phyloP scores from a whole-genome alignment of 2,888 invertebrate species.

The Aphodius granarius region DNA sequence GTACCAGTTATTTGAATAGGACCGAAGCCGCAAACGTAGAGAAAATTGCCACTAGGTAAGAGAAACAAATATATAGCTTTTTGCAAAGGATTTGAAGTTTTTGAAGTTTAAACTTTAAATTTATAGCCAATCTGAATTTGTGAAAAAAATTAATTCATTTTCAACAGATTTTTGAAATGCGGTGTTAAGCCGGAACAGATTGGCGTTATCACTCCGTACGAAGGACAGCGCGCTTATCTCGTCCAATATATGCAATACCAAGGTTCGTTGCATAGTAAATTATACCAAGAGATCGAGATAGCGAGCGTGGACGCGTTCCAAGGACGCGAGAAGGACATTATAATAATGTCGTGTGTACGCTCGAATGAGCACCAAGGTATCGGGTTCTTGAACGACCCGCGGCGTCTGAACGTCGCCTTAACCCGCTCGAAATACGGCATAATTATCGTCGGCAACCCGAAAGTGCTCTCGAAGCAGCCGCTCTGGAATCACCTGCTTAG shows the following conservation, averaged over 20 bases:
- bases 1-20: conserved; percentile 97
- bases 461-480: conserved; percentile 96
- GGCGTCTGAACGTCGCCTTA: conserved; percentile 95
- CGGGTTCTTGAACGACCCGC: conserved; percentile 96
- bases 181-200: conserved; percentile 98
- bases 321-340: conserved; percentile 98
- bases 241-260: conserved; percentile 99
- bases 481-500: conserved; percentile 97
- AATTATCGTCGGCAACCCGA: conserved; percentile 98
- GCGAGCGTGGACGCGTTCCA: conserved; percentile 99
- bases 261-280: conserved; percentile 92
- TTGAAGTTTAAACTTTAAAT: not conserved
- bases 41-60: conserved; percentile 81
- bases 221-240: conserved; percentile 96
- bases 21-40: conserved; percentile 99
- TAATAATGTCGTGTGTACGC: conserved; percentile 98
- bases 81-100: not conserved
- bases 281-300: conserved; percentile 98
- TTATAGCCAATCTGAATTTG: not conserved
- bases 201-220: conserved; percentile 98
- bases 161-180: conserved; percentile 80
- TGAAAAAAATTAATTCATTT: not conserved
- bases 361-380: conserved; percentile 99
- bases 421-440: conserved; percentile 97
- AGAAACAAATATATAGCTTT: too few species aligned